A percentile compares a stretch with the other conserved stretches of the same genome.
These are phyloP conservation scores for Hydriomena furcata DNA, from an alignment of 2,888 invertebrate species.

Conservation along the genomic window DNA sequence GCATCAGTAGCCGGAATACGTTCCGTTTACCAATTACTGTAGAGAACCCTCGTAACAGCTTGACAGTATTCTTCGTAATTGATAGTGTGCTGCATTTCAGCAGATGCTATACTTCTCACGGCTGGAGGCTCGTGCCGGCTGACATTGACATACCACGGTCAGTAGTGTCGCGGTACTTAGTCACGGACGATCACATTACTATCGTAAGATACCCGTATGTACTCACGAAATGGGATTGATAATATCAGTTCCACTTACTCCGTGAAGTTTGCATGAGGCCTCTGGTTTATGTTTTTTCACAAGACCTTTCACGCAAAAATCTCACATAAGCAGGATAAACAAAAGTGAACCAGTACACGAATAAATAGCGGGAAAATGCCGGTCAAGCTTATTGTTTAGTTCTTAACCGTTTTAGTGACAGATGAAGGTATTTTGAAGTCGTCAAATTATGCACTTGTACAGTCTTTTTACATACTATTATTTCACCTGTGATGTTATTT, in stretches of 20 bases:
- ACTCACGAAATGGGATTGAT: too few species aligned
- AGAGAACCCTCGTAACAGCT: background rate
- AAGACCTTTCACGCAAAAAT: too few species aligned
- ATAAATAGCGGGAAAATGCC: constrained; percentile 16
- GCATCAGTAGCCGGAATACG: too few species aligned
- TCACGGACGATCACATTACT: background rate
- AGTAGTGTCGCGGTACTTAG: constrained; percentile 5
- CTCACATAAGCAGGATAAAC: too few species aligned
- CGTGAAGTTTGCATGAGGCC: background rate
- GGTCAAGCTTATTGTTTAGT: constrained; percentile 7
- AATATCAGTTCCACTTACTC: too few species aligned
- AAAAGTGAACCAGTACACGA: too few species aligned
- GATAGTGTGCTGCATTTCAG: constrained; percentile 22
- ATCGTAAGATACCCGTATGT: too few species aligned
- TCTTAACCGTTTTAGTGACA: constrained; percentile 8
- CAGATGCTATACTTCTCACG: constrained; percentile 50
- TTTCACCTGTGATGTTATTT: too few species aligned
- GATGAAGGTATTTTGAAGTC: constrained; percentile 35
- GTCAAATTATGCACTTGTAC: background rate
- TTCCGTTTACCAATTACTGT: too few species aligned
- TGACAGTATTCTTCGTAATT: constrained; percentile 30
- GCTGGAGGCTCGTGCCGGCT: constrained; percentile 30
- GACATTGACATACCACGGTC: constrained; percentile 37
- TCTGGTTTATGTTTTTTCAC: too few species aligned
- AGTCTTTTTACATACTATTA: background rate